phyloP scores from a whole-genome alignment of 2,888 invertebrate genomes.

The Monochamus alternatus region DNA sequence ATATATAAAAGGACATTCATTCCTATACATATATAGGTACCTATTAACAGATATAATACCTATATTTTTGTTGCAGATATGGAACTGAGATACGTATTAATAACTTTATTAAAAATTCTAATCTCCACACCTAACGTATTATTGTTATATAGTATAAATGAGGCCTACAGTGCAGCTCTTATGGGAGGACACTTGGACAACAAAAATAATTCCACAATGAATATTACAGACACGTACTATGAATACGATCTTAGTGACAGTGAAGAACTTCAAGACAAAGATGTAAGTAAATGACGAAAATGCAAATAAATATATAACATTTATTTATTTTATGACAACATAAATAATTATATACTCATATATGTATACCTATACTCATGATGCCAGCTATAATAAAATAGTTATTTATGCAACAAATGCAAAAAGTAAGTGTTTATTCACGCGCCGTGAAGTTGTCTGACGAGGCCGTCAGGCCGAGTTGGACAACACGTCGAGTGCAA shows the following conservation, averaged over 20 bases:
- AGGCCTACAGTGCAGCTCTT: slow-evolving; percentile 59
- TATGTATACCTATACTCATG: too few relatives aligned
- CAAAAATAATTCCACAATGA: slow-evolving; percentile 49
- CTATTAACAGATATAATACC: too few relatives aligned
- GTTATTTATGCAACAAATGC: too few relatives aligned
- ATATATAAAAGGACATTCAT: neutral
- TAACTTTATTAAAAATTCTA: slow-evolving; percentile 67
- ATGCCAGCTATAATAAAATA: too few relatives aligned
- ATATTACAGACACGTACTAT: slow-evolving; percentile 44
- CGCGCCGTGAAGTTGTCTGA: too few relatives aligned
- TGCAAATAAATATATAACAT: too few relatives aligned
- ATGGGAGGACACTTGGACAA: slow-evolving; percentile 65
- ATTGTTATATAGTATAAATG: slow-evolving; percentile 48
- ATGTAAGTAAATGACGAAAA: slow-evolving; percentile 25
- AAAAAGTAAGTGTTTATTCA: too few relatives aligned
- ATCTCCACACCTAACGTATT: slow-evolving; percentile 65
- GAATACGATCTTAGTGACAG: slow-evolving; percentile 50
- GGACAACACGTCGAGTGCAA: too few relatives aligned
- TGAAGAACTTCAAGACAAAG: slow-evolving; percentile 47
- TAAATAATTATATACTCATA: too few relatives aligned
- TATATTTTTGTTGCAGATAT: slow-evolving; percentile 49
- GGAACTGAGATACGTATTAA: slow-evolving; percentile 66
- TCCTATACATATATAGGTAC: neutral
- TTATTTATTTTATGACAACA: too few relatives aligned
- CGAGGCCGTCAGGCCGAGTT: too few relatives aligned